These are phyloP conservation scores for Aphyosemion australe DNA, from an alignment of 2,113 vertebrate genomes.

Conservation along the genomic window DNA sequence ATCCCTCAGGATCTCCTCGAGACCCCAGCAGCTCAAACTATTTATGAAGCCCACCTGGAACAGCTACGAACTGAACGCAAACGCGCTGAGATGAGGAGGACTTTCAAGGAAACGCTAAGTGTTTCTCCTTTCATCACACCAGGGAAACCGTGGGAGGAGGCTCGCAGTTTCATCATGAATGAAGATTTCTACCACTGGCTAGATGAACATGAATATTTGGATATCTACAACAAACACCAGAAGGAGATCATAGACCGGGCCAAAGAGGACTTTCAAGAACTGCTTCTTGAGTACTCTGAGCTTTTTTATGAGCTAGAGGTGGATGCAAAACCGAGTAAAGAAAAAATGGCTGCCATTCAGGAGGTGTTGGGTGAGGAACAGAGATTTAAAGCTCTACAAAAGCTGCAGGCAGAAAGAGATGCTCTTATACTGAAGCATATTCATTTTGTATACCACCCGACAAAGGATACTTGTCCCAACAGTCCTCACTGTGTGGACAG, in stretches of 20 bases:
- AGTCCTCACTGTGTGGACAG: conserved; percentile 88
- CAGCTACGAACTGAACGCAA: conserved; percentile 88
- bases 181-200: conserved; percentile 96
- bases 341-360: conserved; percentile 98
- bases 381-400: conserved; percentile 92
- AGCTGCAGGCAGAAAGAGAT: conserved; percentile 94
- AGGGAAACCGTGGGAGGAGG: conserved; percentile 97
- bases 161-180: conserved; percentile 95
- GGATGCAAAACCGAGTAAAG: conserved; percentile 97
- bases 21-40: conserved; percentile 81
- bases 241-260: conserved; percentile 94
- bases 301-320: conserved; percentile 97
- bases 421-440: conserved; percentile 97
- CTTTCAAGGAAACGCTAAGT: conserved; percentile 90
- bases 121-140: conserved; percentile 91
- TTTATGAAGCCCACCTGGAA: conserved; percentile 88
- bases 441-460: conserved; percentile 97
- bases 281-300: conserved; percentile 95
- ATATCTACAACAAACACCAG: conserved; percentile 94
- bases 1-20: conserved; percentile 95
- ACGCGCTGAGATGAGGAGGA: conserved; percentile 86
- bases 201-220: conserved; percentile 89
- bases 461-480: conserved; percentile 94
- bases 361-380: conserved; percentile 93
- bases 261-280: conserved; percentile 97